Evolutionary conservation across 1,140 invertebrate genomes (phyloP).

Genomic region (Papilio machaon): DNA sequence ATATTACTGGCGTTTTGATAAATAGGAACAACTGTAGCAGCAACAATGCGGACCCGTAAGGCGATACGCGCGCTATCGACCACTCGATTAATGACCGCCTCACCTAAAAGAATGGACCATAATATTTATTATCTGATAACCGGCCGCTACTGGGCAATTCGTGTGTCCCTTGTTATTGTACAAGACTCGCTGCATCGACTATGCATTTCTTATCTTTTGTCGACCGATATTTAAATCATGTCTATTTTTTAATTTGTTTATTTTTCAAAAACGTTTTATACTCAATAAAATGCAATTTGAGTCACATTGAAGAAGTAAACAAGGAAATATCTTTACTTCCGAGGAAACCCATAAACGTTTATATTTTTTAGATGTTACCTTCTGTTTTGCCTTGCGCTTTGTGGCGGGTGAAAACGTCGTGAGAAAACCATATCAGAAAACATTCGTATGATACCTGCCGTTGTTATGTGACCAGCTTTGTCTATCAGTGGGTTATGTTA

Average conservation of each 20-base stretch:
- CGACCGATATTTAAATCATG: constrained; percentile 58
- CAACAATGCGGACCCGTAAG: constrained; percentile 77
- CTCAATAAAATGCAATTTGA: neutral
- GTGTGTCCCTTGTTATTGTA: constrained; percentile 73
- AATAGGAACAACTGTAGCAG: constrained; percentile 75
- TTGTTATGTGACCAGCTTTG: neutral
- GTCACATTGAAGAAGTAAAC: neutral
- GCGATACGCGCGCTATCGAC: constrained; percentile 77
- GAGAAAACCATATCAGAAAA: constrained; percentile 4
- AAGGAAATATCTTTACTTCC: neutral
- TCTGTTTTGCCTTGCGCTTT: neutral
- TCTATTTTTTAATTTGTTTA: constrained; percentile 58
- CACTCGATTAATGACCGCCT: constrained; percentile 78
- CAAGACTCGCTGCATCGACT: constrained; percentile 62
- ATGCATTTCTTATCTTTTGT: constrained; percentile 73
- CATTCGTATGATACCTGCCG: neutral
- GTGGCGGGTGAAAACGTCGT: neutral
- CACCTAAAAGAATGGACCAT: constrained; percentile 80
- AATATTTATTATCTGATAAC: constrained; percentile 82
- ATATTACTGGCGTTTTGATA: constrained; percentile 78
- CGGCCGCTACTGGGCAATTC: constrained; percentile 76
- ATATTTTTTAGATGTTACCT: neutral
- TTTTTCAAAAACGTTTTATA: constrained; percentile 46
- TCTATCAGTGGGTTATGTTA: neutral
- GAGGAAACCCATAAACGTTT: neutral